Conservation (phyloP, 2,113 vertebrate species). For the Megalops atlanticus region DNA sequence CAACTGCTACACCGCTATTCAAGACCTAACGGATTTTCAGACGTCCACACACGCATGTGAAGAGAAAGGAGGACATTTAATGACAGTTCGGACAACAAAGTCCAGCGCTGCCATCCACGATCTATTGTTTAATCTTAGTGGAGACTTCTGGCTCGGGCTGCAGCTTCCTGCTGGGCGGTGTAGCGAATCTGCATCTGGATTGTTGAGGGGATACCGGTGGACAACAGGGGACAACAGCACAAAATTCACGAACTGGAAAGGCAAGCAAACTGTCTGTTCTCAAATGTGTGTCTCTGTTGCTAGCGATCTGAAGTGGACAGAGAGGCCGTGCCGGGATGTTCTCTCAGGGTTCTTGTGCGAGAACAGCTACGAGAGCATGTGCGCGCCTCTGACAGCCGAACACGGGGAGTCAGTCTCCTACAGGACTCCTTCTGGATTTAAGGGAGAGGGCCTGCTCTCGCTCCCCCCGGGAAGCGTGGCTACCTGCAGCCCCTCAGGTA, state of each 20-base stretch:
- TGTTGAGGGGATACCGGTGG: conserved; percentile 57
- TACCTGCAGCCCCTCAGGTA: not conserved
- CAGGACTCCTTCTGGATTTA: not conserved
- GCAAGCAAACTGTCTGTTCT: conserved; percentile 41
- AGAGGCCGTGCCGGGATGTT: conserved; percentile 50
- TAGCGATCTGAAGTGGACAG: conserved; percentile 40
- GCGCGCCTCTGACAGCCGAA: conserved; percentile 22
- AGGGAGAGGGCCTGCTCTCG: not conserved
- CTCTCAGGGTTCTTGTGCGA: conserved; percentile 64
- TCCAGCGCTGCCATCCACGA: conserved; percentile 29
- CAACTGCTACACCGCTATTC: conserved; percentile 25
- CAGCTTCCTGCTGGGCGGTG: conserved; percentile 45
- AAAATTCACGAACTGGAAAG: conserved; percentile 41
- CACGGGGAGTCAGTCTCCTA: conserved; percentile 24
- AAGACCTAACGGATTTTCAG: conserved; percentile 49
- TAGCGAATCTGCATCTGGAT: conserved; percentile 47
- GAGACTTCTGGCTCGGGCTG: conserved; percentile 67
- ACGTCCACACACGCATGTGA: conserved; percentile 49
- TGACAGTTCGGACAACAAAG: conserved; percentile 35
- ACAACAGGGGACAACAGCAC: conserved; percentile 26
- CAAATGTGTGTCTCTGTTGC: conserved; percentile 59
- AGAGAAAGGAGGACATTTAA: conserved; percentile 47
- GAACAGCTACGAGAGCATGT: conserved; percentile 38
- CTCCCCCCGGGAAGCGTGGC: conserved; percentile 3
- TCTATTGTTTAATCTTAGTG: conserved; percentile 34